These are phyloP conservation scores for Acrocyrtus sp. DNA, from an alignment of 2,888 invertebrate genomes.

Conservation along the genomic window DNA sequence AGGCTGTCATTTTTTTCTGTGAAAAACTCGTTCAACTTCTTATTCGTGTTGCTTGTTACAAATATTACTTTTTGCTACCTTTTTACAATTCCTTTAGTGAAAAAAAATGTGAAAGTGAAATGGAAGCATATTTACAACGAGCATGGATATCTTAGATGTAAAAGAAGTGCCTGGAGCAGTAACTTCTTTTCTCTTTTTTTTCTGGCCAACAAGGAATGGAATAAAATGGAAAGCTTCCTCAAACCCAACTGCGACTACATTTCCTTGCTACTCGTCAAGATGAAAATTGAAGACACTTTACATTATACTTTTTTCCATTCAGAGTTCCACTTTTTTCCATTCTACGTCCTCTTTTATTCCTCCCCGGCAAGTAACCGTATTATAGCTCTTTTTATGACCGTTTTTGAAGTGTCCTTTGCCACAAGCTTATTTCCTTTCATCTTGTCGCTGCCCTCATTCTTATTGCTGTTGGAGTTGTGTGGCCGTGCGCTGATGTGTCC, in stretches of 20 bases:
- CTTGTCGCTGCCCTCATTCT: constrained; percentile 22
- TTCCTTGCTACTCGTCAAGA: constrained; percentile 42
- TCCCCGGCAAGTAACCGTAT: constrained; percentile 51
- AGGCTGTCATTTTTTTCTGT: too few relatives aligned
- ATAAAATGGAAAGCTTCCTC: constrained; percentile 27
- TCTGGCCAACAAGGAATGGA: too few relatives aligned
- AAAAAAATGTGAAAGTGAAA: too few relatives aligned
- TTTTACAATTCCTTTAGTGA: too few relatives aligned
- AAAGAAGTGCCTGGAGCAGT: constrained; percentile 36
- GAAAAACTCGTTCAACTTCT: too few relatives aligned
- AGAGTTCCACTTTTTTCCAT: constrained; percentile 17
- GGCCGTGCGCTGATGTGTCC: too few relatives aligned
- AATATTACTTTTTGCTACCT: too few relatives aligned
- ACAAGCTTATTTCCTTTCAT: constrained; percentile 53
- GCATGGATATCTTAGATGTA: too few relatives aligned
- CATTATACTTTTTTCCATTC: constrained; percentile 39
- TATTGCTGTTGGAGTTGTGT: too few relatives aligned
- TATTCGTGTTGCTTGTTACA: too few relatives aligned
- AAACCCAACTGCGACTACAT: constrained; percentile 32
- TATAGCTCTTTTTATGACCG: constrained; percentile 46
- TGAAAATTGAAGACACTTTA: constrained; percentile 47
- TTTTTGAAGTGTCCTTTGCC: constrained; percentile 54
- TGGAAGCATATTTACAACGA: too few relatives aligned
- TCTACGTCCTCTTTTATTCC: constrained; percentile 16
- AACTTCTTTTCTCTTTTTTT: constrained; percentile 19